phyloP scores from a whole-genome alignment of 92 coral and sea anemone genomes.

The Paramuricea clavata region DNA sequence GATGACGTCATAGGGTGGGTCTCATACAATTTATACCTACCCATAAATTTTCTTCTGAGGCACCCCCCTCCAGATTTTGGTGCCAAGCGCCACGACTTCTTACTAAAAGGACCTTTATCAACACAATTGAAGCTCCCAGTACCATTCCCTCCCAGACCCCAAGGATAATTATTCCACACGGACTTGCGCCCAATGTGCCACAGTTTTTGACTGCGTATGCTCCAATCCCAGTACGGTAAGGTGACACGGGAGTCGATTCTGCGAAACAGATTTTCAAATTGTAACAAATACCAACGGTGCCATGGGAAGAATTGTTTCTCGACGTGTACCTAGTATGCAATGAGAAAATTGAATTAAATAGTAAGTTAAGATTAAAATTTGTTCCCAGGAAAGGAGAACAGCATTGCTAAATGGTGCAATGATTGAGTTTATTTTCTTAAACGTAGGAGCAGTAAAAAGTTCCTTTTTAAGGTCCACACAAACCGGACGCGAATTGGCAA shows the following conservation, averaged over 20 bases:
- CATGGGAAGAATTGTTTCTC: slow-evolving; percentile 89
- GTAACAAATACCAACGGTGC: slow-evolving; percentile 92
- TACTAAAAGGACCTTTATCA: slow-evolving; percentile 76
- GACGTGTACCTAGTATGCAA: slow-evolving; percentile 52
- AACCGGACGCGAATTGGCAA: too few species aligned
- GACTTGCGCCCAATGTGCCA: slow-evolving; percentile 71
- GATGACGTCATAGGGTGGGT: not conserved
- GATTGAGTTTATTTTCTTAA: too few species aligned
- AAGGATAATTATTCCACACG: slow-evolving; percentile 81
- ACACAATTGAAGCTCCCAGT: slow-evolving; percentile 62
- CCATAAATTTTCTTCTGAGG: slow-evolving; percentile 37
- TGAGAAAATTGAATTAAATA: not conserved
- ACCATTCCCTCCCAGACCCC: slow-evolving; percentile 93
- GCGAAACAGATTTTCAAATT: slow-evolving; percentile 91
- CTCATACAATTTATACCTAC: not conserved
- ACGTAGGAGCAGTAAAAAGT: too few species aligned
- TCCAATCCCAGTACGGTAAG: slow-evolving; percentile 95
- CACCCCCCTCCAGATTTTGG: slow-evolving; percentile 44
- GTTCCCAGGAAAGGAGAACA: too few species aligned
- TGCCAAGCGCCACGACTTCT: slow-evolving; percentile 70
- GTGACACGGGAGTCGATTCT: slow-evolving; percentile 88
- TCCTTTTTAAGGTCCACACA: too few species aligned
- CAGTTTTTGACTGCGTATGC: slow-evolving; percentile 57
- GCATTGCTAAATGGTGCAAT: too few species aligned
- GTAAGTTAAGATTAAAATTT: too few species aligned